phyloP scores from a whole-genome alignment of 2,888 invertebrate genomes.

The Chymomyza amoena region DNA sequence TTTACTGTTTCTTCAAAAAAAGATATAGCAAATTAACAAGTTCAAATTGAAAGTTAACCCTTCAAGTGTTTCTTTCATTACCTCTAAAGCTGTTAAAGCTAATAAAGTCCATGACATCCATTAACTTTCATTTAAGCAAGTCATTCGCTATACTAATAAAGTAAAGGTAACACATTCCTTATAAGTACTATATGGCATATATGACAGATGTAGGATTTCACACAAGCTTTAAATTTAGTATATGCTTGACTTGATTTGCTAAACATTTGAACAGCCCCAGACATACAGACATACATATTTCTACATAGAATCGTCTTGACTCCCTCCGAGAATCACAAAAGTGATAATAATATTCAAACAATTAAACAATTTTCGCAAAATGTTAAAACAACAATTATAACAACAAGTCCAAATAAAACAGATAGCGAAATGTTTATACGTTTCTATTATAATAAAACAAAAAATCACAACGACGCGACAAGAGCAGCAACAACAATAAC shows the following conservation, averaged over 20 bases:
- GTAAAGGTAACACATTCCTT: not conserved
- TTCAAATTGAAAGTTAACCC: not conserved
- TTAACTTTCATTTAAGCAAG: not conserved
- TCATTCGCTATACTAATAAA: not conserved
- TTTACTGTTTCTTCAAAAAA: not conserved
- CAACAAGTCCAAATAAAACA: constrained; percentile 21
- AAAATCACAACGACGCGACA: constrained; percentile 1
- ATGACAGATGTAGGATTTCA: not conserved
- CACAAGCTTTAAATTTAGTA: not conserved
- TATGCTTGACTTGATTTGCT: constrained; percentile 8
- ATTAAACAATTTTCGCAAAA: constrained; percentile 69
- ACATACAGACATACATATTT: not conserved
- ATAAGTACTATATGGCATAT: not conserved
- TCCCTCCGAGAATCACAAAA: constrained; percentile 40
- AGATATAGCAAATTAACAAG: not conserved
- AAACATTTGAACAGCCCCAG: not conserved
- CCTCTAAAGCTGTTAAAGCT: not conserved
- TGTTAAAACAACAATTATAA: constrained; percentile 53
- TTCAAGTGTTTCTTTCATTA: not conserved
- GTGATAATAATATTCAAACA: constrained; percentile 71
- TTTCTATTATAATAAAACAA: constrained; percentile 4
- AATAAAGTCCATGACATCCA: not conserved
- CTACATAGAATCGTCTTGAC: constrained; percentile 24
- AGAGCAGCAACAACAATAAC: constrained; percentile 5
- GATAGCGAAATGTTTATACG: constrained; percentile 41